Conservation (phyloP, 2,888 invertebrate species). For the Hydriomena furcata region DNA sequence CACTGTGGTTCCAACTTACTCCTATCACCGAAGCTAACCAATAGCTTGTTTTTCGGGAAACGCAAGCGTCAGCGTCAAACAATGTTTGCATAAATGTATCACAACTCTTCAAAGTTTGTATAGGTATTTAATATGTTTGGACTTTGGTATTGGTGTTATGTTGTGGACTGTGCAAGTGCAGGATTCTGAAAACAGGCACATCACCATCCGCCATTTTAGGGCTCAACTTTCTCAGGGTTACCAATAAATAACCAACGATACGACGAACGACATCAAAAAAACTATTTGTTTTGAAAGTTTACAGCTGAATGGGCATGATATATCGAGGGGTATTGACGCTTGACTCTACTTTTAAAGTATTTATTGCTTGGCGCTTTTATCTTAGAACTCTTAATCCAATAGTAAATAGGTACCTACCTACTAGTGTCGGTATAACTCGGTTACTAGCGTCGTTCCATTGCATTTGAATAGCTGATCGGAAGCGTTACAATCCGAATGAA, state of each 20-base stretch:
- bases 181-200: too few relatives aligned
- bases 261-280: too few relatives aligned
- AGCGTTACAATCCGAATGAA: conserved; percentile 23
- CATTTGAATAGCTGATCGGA: conserved; percentile 23
- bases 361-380: too few relatives aligned
- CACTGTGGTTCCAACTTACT: conserved; percentile 34
- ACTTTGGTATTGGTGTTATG: not conserved
- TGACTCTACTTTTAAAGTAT: too few relatives aligned
- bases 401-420: conserved; percentile 1
- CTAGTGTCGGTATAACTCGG: conserved; percentile 1
- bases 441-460: conserved; percentile 13
- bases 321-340: too few relatives aligned
- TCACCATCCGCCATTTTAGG: too few relatives aligned
- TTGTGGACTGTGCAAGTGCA: not conserved
- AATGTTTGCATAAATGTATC: conserved; percentile 33
- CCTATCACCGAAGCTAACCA: conserved; percentile 29
- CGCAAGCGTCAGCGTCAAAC: conserved; percentile 26
- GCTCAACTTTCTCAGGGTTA: too few relatives aligned
- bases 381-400: not conserved
- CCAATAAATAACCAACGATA: too few relatives aligned
- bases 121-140: conserved; percentile 2
- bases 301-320: too few relatives aligned
- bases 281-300: too few relatives aligned
- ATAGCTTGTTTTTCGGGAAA: conserved; percentile 35
- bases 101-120: conserved; percentile 13